Evolutionary conservation across 1,140 invertebrate species (phyloP).

Genomic region (Calosoma granatense): DNA sequence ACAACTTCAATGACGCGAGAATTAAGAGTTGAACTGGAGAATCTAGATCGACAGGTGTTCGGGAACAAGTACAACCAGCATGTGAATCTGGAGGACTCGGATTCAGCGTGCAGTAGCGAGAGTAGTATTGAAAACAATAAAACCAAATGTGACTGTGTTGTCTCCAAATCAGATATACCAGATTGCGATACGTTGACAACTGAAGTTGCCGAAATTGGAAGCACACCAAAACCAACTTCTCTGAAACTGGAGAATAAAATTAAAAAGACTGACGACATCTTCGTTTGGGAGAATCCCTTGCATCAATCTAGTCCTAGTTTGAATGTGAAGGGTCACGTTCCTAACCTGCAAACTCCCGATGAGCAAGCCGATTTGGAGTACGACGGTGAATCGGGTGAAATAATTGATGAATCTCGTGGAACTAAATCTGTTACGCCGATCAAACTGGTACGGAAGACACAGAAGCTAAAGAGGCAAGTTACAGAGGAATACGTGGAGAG

Average conservation of each 20-base stretch:
- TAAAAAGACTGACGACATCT: constrained; percentile 50
- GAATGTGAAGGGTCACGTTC: constrained; percentile 30
- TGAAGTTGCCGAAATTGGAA: constrained; percentile 13
- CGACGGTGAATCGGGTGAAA: constrained; percentile 44
- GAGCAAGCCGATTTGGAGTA: constrained; percentile 58
- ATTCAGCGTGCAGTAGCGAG: constrained; percentile 23
- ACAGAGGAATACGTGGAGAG: background rate
- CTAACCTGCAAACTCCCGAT: constrained; percentile 50
- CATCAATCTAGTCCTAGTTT: constrained; percentile 42
- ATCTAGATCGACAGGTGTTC: constrained; percentile 68
- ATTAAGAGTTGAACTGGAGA: constrained; percentile 67
- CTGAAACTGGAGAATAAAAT: constrained; percentile 29
- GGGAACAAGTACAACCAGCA: constrained; percentile 34
- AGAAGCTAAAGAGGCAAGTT: constrained; percentile 6
- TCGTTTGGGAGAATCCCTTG: constrained; percentile 67
- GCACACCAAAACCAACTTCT: background rate
- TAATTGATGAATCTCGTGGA: constrained; percentile 26
- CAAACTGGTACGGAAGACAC: constrained; percentile 22
- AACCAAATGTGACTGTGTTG: constrained; percentile 31
- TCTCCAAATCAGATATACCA: constrained; percentile 31
- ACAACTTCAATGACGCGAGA: constrained; percentile 76
- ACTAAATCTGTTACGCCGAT: constrained; percentile 27
- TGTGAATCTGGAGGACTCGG: constrained; percentile 24
- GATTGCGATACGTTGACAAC: constrained; percentile 8
- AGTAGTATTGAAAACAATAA: constrained; percentile 17